These are phyloP conservation scores for Metridium senile DNA, from an alignment of 92 coral and sea anemone species.

Conservation along the genomic window DNA sequence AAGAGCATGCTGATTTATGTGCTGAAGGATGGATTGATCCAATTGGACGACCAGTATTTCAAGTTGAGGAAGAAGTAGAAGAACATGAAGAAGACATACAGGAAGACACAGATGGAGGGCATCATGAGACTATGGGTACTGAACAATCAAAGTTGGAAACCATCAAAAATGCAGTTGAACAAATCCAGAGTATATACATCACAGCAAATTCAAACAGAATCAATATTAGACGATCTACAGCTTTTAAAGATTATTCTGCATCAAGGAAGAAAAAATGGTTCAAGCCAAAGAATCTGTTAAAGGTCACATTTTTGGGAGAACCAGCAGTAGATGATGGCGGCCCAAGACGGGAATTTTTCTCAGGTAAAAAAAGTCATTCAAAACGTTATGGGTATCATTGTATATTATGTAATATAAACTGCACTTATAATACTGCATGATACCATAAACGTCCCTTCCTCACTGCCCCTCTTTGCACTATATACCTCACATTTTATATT, in stretches of 20 bases:
- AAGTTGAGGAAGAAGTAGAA: not conserved
- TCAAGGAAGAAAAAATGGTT: constrained; percentile 69
- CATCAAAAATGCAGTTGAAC: constrained; percentile 17
- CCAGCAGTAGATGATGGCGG: constrained; percentile 81
- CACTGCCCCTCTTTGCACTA: not conserved
- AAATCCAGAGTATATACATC: not conserved
- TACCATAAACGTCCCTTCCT: not conserved
- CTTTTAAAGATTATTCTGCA: constrained; percentile 59
- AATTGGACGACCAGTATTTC: constrained; percentile 8
- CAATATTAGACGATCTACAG: constrained; percentile 31
- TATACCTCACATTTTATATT: too few species aligned
- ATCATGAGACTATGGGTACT: constrained; percentile 1
- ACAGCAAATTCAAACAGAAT: constrained; percentile 6
- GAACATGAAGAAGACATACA: constrained; percentile 1
- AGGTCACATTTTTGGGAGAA: constrained; percentile 68
- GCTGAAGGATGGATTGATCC: constrained; percentile 47
- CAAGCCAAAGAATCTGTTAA: constrained; percentile 43
- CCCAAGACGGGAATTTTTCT: constrained; percentile 67
- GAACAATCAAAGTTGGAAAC: not conserved
- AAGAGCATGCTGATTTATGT: constrained; percentile 49
- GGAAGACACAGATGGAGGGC: not conserved
- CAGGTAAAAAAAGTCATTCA: constrained; percentile 47
- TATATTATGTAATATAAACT: not conserved
- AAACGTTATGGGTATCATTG: not conserved
- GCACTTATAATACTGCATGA: not conserved